Evolutionary conservation across 2,113 vertebrate species (phyloP).

Genomic region (Plestiodon gilberti): DNA sequence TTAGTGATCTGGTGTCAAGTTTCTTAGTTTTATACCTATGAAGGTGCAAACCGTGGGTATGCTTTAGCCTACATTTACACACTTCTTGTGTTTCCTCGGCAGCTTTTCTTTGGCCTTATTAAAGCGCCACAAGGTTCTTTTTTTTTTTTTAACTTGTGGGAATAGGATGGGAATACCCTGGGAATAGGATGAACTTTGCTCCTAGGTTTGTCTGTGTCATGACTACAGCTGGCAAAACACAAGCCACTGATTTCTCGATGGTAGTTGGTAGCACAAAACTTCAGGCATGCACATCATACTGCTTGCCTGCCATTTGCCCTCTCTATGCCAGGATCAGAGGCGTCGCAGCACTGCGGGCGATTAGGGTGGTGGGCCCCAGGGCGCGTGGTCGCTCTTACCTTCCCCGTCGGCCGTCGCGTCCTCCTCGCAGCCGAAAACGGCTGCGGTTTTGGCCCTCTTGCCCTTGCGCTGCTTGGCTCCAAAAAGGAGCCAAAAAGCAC

Average conservation of each 20-base stretch:
- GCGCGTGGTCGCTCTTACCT: too few species aligned
- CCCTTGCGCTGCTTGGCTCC: too few species aligned
- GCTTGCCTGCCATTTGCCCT: neutral
- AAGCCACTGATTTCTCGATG: neutral
- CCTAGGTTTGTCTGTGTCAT: slow-evolving; percentile 35
- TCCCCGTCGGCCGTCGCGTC: too few species aligned
- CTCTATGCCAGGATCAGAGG: neutral
- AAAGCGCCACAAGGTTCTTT: neutral
- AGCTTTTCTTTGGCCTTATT: neutral
- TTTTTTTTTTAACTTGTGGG: neutral
- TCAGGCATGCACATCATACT: neutral
- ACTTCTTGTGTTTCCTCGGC: neutral
- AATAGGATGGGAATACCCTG: too few species aligned
- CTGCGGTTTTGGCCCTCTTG: too few species aligned
- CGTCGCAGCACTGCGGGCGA: too few species aligned
- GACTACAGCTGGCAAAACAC: neutral
- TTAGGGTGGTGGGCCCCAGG: too few species aligned
- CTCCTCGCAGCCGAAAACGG: too few species aligned
- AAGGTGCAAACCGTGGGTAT: too few species aligned
- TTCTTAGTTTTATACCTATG: neutral
- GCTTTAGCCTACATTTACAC: neutral
- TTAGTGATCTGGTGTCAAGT: neutral
- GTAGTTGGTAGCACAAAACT: neutral
- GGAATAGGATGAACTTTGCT: slow-evolving; percentile 48
- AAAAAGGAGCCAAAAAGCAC: too few species aligned